Evolutionary conservation across 1,140 invertebrate species (phyloP).

Genomic region (Zaprionus kolodkinae): DNA sequence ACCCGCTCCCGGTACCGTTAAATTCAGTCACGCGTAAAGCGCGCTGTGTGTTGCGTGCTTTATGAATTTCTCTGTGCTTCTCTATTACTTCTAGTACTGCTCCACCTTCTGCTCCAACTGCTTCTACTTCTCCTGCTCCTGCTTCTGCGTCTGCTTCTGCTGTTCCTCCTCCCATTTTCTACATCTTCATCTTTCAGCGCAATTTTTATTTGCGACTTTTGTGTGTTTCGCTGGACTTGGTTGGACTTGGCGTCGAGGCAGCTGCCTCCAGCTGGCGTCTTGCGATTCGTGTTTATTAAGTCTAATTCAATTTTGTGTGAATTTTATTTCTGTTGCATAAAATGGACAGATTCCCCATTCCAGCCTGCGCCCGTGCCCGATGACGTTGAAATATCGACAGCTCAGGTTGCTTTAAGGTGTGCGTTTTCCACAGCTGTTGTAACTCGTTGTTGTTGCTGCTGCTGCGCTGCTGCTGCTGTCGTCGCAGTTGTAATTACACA

Average conservation of each 20-base stretch:
- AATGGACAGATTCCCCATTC: constrained; percentile 42
- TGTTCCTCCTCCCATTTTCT: background rate
- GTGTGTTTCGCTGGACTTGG: constrained; percentile 24
- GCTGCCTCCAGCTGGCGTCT: constrained; percentile 39
- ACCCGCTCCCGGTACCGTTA: constrained; percentile 17
- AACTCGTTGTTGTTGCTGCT: constrained; percentile 1
- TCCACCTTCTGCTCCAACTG: background rate
- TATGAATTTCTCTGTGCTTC: constrained; percentile 66
- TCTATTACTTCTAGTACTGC: constrained; percentile 64
- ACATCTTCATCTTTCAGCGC: constrained; percentile 36
- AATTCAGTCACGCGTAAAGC: constrained; percentile 72
- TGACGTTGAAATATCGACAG: constrained; percentile 46
- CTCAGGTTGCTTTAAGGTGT: constrained; percentile 23
- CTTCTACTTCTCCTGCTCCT: background rate
- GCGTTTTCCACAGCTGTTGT: constrained; percentile 1
- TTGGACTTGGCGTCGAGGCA: background rate
- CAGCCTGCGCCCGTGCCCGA: constrained; percentile 1
- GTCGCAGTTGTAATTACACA: constrained; percentile 77
- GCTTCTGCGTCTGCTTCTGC: background rate
- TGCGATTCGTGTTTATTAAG: constrained; percentile 70
- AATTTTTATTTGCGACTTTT: constrained; percentile 66
- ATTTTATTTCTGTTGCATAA: constrained; percentile 73
- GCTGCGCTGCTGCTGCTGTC: constrained; percentile 13
- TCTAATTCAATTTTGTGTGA: constrained; percentile 78
- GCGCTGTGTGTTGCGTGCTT: constrained; percentile 62